phyloP scores from a whole-genome alignment of 2,888 invertebrate species.

The Tetanocera ferruginea region DNA sequence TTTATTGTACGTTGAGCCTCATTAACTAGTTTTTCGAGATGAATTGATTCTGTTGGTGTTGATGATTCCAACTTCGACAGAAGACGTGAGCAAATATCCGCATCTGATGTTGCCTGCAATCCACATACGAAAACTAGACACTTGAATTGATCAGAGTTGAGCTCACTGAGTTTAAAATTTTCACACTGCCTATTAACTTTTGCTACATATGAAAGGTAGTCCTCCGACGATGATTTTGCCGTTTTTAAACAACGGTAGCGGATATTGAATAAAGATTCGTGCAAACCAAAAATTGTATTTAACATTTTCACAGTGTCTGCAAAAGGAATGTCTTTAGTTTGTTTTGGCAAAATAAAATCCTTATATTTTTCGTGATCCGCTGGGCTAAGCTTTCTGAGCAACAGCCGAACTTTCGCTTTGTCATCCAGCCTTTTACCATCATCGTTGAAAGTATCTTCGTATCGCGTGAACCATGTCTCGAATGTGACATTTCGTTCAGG shows the following conservation, averaged over 20 bases:
- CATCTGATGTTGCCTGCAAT: not conserved
- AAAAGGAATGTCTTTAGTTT: constrained; percentile 12
- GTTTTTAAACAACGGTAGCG: constrained; percentile 29
- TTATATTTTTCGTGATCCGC: no score
- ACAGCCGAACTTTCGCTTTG: no score
- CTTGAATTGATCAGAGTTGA: not conserved
- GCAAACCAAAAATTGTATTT: constrained; percentile 28
- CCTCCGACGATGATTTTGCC: constrained; percentile 10
- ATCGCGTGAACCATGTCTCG: no score
- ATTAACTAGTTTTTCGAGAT: not conserved
- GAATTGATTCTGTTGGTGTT: not conserved
- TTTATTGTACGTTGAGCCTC: not conserved
- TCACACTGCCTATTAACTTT: constrained; percentile 28
- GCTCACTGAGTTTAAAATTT: constrained; percentile 14
- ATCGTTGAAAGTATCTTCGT: no score
- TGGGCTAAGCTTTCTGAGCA: no score
- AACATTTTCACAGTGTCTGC: constrained; percentile 9
- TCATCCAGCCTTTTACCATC: no score
- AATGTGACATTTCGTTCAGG: no score
- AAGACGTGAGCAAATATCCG: not conserved
- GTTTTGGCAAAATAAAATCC: no score
- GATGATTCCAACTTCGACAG: not conserved
- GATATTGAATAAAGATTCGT: constrained; percentile 26
- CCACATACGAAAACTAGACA: constrained; percentile 21
- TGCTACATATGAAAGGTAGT: constrained; percentile 29